phyloP scores from a whole-genome alignment of 2,797 vertebrate species.

The Hyperoplus immaculatus region DNA sequence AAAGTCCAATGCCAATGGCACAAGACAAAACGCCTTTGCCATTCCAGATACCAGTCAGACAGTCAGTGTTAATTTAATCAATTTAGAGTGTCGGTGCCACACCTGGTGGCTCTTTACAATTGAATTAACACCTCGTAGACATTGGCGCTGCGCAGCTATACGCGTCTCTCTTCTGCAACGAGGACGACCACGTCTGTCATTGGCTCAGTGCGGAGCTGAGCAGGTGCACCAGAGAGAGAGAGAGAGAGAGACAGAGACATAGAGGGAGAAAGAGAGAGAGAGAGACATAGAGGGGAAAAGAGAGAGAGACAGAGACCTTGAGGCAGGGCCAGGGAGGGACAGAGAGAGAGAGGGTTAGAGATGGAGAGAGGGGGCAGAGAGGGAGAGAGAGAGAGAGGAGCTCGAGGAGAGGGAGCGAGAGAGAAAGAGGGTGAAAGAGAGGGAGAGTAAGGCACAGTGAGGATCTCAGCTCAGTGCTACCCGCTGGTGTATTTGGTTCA shows the following conservation, averaged over 20 bases:
- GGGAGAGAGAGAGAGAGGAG: background rate
- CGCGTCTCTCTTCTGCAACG: conserved; percentile 55
- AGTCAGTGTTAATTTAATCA: background rate
- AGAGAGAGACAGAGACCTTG: background rate
- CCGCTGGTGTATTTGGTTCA: background rate
- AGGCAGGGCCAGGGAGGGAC: no score
- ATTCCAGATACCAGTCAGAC: background rate
- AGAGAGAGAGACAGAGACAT: background rate
- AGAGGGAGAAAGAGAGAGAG: background rate
- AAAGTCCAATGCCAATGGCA: no score
- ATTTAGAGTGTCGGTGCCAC: background rate
- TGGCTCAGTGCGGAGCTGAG: conserved; percentile 50
- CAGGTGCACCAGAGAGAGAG: conserved; percentile 56
- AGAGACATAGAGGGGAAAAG: background rate
- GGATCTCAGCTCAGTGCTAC: conserved; percentile 2
- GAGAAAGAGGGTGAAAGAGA: background rate
- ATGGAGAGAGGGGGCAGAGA: background rate
- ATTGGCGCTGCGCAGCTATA: conserved; percentile 24
- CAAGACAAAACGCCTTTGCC: no score
- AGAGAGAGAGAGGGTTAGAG: background rate
- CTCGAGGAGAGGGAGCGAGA: no score
- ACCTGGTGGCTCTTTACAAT: background rate
- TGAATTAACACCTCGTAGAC: background rate
- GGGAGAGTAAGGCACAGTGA: background rate
- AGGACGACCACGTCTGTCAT: conserved; percentile 32